Evolutionary conservation across 2,797 vertebrate species (phyloP).

Genomic region (Cottoperca gobio): DNA sequence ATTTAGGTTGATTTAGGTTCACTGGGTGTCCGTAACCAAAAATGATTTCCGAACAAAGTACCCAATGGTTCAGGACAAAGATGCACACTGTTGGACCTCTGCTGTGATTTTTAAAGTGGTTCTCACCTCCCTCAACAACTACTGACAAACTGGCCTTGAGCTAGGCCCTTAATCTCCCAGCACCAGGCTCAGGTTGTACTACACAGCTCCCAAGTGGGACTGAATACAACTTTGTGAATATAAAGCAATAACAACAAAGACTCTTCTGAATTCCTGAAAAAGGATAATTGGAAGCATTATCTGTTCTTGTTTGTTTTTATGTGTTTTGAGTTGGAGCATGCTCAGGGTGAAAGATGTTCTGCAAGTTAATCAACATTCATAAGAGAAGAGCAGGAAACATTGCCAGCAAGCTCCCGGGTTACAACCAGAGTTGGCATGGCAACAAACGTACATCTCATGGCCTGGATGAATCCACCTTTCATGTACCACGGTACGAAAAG

Average conservation of each 20-base stretch:
- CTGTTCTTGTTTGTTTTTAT: background rate
- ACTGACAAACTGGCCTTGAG: slow-evolving; percentile 7
- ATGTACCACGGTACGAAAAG: background rate
- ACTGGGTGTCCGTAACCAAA: background rate
- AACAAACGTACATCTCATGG: slow-evolving; percentile 27
- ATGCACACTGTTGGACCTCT: too few species aligned
- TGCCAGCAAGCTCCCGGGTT: slow-evolving; percentile 25
- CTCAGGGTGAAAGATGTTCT: slow-evolving; percentile 15
- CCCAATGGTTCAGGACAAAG: background rate
- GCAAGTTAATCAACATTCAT: slow-evolving; percentile 28
- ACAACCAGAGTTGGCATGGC: slow-evolving; percentile 38
- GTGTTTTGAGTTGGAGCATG: background rate
- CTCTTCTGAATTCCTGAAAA: slow-evolving; percentile 8
- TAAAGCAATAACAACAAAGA: slow-evolving; percentile 5
- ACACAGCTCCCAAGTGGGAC: slow-evolving; percentile 10
- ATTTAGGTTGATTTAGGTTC: background rate
- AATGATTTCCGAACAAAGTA: background rate
- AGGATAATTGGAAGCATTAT: background rate
- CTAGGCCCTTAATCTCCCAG: background rate
- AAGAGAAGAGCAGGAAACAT: slow-evolving; percentile 1
- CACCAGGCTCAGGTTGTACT: background rate
- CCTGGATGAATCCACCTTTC: slow-evolving; percentile 7
- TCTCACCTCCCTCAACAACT: background rate
- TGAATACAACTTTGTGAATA: background rate
- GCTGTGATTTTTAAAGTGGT: background rate